Base-by-base conservation (phyloP, 2,797 vertebrate genomes). In the Bryconaethiops microstoma region DNA sequence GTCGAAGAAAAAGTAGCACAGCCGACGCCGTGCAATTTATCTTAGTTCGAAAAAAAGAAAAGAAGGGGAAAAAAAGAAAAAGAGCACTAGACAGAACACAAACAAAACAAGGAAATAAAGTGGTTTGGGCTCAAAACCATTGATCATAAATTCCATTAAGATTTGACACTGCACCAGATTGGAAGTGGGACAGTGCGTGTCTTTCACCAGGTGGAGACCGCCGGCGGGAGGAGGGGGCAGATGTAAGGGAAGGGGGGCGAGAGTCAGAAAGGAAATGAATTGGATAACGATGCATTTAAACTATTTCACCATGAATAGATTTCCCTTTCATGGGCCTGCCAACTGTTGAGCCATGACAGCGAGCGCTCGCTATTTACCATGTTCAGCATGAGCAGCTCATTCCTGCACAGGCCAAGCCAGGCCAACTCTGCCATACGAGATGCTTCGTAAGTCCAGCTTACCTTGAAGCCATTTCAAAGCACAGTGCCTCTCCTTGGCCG, bases 241-340 rank as follows among this genome's bases (percentile, higher is more conserved):
- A 8, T 7, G 21, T 21, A 7, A 52, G 6, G 19, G 2, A 45
- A 35, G 57, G 52, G 63, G 54, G 35, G 17, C 42, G 40, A 17
- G 13, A 75, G 57, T 74, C 8, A 74, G 80, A 59, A 29, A 67
- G 13, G 55, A 78, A 76, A 81, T 67, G 19, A 67, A 85, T 82
- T 80, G 14, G 42, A 82, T 82, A 80, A 83, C 52, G 72, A 80
- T 74, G 77, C 63, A 78, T 76, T 86, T 82, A 73, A 74, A 84
- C 86, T 78, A 80, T 82, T 71, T 79, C 84, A 63, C 60, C 21
- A 64, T 86, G 81, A 90, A 91, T 87, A 80, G 79, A 90, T 91
- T 92, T 90, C 74, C 87, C 81, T 88, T 92, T 91, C 70, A 82
- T 82, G 78, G 81, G 84, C 80, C 86, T 79, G 76, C 60, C 87